A percentile compares a stretch with the other conserved stretches of the same genome.
phyloP scores from a whole-genome alignment of 2,797 vertebrate genomes.

The Cossypha polioptera region DNA sequence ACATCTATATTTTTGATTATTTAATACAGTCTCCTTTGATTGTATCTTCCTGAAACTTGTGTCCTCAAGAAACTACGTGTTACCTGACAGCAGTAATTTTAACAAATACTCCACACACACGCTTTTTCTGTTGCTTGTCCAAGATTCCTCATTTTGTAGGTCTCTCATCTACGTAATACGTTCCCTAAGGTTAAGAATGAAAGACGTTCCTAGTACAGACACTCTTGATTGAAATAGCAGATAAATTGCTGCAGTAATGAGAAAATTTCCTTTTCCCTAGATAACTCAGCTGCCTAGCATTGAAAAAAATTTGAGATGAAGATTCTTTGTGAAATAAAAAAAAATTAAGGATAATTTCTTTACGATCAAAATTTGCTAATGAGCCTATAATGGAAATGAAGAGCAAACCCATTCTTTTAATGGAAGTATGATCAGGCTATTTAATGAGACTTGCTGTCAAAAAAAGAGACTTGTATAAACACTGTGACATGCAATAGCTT shows the following conservation, averaged over 20 bases:
- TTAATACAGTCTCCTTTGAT: not conserved
- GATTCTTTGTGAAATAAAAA: constrained; percentile 2
- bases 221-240: constrained; percentile 56
- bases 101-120: not conserved
- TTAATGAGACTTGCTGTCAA: not conserved
- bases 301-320: constrained; percentile 9
- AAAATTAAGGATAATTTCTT: not conserved
- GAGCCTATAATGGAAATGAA: not conserved
- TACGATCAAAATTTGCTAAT: not conserved
- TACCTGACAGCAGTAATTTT: not conserved
- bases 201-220: constrained; percentile 45
- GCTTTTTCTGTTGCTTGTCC: not conserved
- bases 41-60: not conserved
- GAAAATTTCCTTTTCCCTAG: constrained; percentile 44
- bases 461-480: not conserved
- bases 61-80: not conserved
- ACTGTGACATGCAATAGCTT: not conserved
- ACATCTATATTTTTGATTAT: not conserved
- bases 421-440: not conserved
- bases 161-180: not conserved
- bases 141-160: constrained; percentile 33
- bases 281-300: constrained; percentile 14
- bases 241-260: constrained; percentile 68
- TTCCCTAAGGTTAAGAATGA: constrained; percentile 67
- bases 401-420: not conserved